Evolutionary conservation across 2,797 vertebrate genomes (phyloP).

Genomic region (Typhlichthys eigenmanni): DNA sequence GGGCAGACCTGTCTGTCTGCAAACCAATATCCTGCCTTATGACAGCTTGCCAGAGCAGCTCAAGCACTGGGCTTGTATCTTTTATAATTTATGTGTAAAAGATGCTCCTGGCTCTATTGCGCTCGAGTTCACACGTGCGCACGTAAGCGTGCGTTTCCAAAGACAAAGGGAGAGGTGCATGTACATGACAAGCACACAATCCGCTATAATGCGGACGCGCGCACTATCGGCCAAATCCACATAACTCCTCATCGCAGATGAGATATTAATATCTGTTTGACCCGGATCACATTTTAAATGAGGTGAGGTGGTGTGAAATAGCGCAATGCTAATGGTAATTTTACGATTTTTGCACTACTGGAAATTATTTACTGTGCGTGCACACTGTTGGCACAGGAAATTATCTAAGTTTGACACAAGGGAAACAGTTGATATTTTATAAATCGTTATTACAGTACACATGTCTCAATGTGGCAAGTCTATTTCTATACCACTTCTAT

Average conservation of each 20-base stretch:
- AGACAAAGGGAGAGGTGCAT: slow-evolving; percentile 24
- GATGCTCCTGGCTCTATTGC: slow-evolving; percentile 43
- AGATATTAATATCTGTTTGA: slow-evolving; percentile 29
- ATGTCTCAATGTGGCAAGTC: too few relatives aligned
- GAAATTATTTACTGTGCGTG: too few relatives aligned
- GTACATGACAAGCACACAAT: slow-evolving; percentile 21
- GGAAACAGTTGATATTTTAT: too few relatives aligned
- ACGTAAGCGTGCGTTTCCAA: slow-evolving; percentile 10
- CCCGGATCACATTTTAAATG: slow-evolving; percentile 9
- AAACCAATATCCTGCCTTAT: slow-evolving; percentile 27
- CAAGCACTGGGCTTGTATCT: slow-evolving; percentile 39
- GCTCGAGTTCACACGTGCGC: slow-evolving; percentile 27
- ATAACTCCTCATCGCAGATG: slow-evolving; percentile 11
- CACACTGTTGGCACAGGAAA: too few relatives aligned
- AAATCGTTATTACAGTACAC: too few relatives aligned
- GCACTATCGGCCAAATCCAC: slow-evolving; percentile 9
- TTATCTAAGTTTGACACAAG: too few relatives aligned
- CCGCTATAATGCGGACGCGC: slow-evolving; percentile 17
- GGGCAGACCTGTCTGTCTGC: slow-evolving; percentile 36
- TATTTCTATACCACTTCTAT: too few relatives aligned
- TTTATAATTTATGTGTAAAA: slow-evolving; percentile 55
- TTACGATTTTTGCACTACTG: too few relatives aligned
- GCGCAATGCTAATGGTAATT: background rate
- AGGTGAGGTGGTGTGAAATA: slow-evolving; percentile 14
- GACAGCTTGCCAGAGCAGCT: slow-evolving; percentile 28